Conservation (phyloP, 1,140 invertebrate species). For the Drosophila sulfurigaster region DNA sequence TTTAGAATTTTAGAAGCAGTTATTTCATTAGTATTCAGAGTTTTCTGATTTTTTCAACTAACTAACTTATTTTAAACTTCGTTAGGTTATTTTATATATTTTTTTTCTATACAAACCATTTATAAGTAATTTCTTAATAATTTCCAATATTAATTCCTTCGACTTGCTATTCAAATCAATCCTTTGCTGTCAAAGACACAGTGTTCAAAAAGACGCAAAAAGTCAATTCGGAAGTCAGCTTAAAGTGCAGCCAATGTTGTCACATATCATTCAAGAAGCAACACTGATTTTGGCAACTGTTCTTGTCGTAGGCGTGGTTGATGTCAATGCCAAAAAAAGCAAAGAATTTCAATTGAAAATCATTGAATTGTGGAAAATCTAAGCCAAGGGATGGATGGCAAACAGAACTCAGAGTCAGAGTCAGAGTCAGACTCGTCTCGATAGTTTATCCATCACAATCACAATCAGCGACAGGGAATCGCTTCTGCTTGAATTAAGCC, state of each 20-base stretch:
- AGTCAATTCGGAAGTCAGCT: background rate
- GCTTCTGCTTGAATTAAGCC: slow-evolving; percentile 77
- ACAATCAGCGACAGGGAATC: slow-evolving; percentile 75
- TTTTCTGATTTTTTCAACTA: too few relatives aligned
- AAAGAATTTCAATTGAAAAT: slow-evolving; percentile 75
- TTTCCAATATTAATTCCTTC: background rate
- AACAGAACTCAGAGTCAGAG: background rate
- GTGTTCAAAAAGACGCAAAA: slow-evolving; percentile 7
- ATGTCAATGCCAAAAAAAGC: slow-evolving; percentile 60
- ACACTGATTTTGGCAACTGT: slow-evolving; percentile 56
- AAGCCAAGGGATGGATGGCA: background rate
- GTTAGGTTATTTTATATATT: too few relatives aligned
- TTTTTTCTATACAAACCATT: too few relatives aligned
- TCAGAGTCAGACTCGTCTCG: too few relatives aligned
- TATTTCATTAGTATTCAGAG: too few relatives aligned
- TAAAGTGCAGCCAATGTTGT: slow-evolving; percentile 11
- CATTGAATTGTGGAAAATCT: slow-evolving; percentile 65
- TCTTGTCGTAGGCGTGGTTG: slow-evolving; percentile 47
- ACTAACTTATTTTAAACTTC: too few relatives aligned
- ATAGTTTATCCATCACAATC: slow-evolving; percentile 68
- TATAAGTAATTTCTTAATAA: background rate
- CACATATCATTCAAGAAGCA: slow-evolving; percentile 19
- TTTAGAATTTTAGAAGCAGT: too few relatives aligned
- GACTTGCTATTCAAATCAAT: background rate
- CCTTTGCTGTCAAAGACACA: slow-evolving; percentile 8